Evolutionary conservation across 37 sponge, comb jelly and placozoan species (phyloP).

Genomic region (Tethya wilhelma): DNA sequence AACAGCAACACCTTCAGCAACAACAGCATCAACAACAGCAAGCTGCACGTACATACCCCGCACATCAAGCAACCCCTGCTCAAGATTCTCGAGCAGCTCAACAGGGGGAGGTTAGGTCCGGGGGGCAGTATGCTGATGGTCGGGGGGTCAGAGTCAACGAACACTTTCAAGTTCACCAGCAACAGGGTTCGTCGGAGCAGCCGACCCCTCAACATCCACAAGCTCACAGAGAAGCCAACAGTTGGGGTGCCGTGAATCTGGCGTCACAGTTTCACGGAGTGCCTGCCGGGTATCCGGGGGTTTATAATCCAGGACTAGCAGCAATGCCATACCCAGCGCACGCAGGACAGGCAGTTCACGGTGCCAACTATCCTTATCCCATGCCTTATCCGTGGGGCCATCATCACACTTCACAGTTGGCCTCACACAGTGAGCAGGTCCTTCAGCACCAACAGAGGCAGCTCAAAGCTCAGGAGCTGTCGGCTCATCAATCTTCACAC

Average conservation of each 20-base stretch:
- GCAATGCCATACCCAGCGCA: conserved; percentile 34
- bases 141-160: too few species aligned
- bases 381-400: conserved; percentile 56
- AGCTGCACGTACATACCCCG: background rate
- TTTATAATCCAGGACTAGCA: conserved; percentile 30
- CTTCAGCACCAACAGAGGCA: conserved; percentile 26
- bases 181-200: too few species aligned
- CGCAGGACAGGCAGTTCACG: conserved; percentile 29
- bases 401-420: background rate
- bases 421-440: conserved; percentile 24
- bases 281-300: conserved; percentile 10
- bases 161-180: too few species aligned
- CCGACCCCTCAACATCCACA: background rate
- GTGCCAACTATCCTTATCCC: conserved; percentile 48
- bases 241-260: background rate
- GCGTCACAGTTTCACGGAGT: background rate
- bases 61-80: background rate
- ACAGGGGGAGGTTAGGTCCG: too few species aligned
- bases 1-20: background rate
- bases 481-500: too few species aligned
- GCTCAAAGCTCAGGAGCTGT: background rate
- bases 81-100: background rate
- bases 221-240: background rate
- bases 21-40: background rate
- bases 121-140: too few species aligned